Percentiles rank a stretch among this genome's conserved stretches.
These are phyloP conservation scores for Plebejus melissa DNA, from an alignment of 2,888 invertebrate genomes.

Conservation along the genomic window DNA sequence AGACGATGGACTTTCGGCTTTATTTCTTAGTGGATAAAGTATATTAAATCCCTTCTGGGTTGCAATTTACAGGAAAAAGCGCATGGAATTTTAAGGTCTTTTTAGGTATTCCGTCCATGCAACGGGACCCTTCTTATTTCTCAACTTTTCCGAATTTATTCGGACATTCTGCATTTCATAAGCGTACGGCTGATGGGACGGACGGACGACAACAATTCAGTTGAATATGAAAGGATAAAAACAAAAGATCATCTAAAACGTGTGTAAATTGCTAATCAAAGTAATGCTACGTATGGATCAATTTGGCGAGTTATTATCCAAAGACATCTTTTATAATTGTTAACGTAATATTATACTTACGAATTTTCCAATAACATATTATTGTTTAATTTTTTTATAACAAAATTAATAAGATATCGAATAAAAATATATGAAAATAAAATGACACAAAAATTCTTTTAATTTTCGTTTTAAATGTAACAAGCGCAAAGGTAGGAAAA, in stretches of 20 bases:
- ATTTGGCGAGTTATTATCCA: no score
- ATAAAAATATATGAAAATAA: neutral
- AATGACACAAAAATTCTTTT: neutral
- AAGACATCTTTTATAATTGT: no score
- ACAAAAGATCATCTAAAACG: neutral
- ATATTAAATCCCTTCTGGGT: neutral
- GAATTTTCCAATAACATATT: no score
- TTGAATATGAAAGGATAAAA: conserved; percentile 19
- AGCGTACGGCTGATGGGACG: conserved; percentile 35
- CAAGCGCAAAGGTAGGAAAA: neutral
- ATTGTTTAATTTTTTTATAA: no score
- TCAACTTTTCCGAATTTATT: conserved; percentile 43
- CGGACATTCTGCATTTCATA: conserved; percentile 57
- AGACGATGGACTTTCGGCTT: conserved; percentile 14
- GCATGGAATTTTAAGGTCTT: conserved; percentile 56
- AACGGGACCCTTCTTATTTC: conserved; percentile 47
- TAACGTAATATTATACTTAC: no score
- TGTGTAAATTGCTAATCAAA: neutral
- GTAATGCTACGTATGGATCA: no score
- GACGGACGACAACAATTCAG: conserved; percentile 24
- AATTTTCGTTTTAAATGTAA: neutral
- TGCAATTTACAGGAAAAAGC: conserved; percentile 36
- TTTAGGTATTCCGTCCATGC: conserved; percentile 63
- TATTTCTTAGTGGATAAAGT: conserved; percentile 29
- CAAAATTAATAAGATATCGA: no score